Conservation (phyloP, 2,797 vertebrate species). For the Coendou prehensilis region DNA sequence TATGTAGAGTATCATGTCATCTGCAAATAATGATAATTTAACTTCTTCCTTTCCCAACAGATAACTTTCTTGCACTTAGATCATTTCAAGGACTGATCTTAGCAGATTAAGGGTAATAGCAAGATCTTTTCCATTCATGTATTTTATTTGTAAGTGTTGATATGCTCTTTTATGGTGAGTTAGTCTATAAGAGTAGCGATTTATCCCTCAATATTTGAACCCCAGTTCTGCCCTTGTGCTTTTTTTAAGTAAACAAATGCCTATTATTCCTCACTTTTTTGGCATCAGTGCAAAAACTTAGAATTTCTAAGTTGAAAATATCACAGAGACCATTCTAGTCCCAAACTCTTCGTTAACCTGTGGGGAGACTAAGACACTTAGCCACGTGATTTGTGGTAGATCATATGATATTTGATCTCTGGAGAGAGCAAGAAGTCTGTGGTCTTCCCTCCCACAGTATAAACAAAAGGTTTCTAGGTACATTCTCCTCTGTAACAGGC, state of each 20-base stretch:
- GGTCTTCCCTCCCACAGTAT: not conserved
- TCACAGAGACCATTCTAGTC: not conserved
- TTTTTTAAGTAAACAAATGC: not conserved
- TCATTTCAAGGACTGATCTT: not conserved
- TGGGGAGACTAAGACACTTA: not conserved
- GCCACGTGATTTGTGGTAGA: not conserved
- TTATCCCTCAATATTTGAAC: not conserved
- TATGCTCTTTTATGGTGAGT: not conserved
- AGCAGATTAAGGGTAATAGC: not conserved
- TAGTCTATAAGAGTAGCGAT: not conserved
- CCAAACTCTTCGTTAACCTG: not conserved
- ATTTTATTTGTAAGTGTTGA: not conserved
- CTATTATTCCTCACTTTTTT: not conserved
- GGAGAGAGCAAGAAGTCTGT: not conserved
- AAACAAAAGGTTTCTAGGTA: not conserved
- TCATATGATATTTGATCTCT: not conserved
- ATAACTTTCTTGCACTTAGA: not conserved
- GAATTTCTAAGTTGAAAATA: constrained; percentile 25
- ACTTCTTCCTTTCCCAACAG: not conserved
- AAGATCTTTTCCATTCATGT: not conserved
- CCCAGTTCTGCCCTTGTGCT: not conserved
- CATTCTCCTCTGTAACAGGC: not conserved
- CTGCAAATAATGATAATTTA: too few species aligned
- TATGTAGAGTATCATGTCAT: too few species aligned
- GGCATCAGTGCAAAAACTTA: not conserved